A percentile compares a stretch with the other conserved stretches of the same genome.
These are phyloP conservation scores for Pristionchus mayeri DNA, from an alignment of 2,888 invertebrate genomes.

Conservation along the genomic window DNA sequence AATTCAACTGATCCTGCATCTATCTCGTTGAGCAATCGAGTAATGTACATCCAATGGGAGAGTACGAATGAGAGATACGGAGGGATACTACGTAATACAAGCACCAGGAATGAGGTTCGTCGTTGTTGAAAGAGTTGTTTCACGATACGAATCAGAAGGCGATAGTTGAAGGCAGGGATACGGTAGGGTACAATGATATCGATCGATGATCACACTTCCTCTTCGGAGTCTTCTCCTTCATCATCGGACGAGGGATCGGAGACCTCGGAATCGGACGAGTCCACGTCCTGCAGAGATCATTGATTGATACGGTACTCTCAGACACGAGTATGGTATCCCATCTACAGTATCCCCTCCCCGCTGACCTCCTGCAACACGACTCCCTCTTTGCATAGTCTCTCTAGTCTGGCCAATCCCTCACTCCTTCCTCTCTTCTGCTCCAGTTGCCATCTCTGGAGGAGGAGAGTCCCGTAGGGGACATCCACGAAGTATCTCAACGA, in stretches of 20 bases:
- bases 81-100: not conserved
- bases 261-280: slow-evolving; percentile 45
- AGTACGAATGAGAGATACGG: slow-evolving; percentile 9
- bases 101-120: slow-evolving; percentile 1
- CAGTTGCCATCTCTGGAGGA: slow-evolving; percentile 71
- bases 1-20: not conserved
- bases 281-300: not conserved
- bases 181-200: not conserved
- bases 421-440: slow-evolving; percentile 53
- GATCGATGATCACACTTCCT: slow-evolving; percentile 30
- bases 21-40: not conserved
- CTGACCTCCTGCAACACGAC: slow-evolving; percentile 36
- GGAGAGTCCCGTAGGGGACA: slow-evolving; percentile 68
- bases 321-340: not conserved
- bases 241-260: slow-evolving; percentile 19
- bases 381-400: slow-evolving; percentile 61
- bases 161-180: not conserved
- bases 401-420: slow-evolving; percentile 55
- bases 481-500: slow-evolving; percentile 77
- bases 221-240: slow-evolving; percentile 42
- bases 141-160: not conserved
- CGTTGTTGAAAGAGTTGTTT: not conserved
- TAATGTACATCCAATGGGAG: slow-evolving; percentile 29
- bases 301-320: not conserved
- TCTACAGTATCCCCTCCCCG: not conserved